Conservation (phyloP, 2,888 invertebrate genomes). For the Odontomyia ornata region DNA sequence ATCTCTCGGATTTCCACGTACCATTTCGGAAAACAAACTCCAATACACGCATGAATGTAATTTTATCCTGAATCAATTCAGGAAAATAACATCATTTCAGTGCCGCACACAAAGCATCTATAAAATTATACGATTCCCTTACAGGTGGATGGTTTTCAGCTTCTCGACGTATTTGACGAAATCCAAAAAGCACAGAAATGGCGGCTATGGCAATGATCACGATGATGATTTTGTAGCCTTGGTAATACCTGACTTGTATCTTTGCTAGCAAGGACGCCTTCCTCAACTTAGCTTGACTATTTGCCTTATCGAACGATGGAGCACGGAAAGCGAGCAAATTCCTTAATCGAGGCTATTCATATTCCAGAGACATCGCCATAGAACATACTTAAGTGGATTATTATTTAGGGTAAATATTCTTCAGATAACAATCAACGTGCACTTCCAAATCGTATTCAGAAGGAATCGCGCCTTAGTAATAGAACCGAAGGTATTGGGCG, state of each 20-base stretch:
- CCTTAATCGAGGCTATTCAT: slow-evolving; percentile 45
- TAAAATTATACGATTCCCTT: slow-evolving; percentile 42
- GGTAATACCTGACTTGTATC: slow-evolving; percentile 23
- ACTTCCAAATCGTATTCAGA: slow-evolving; percentile 8
- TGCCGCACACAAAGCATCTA: slow-evolving; percentile 30
- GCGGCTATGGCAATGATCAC: neutral
- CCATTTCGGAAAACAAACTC: neutral
- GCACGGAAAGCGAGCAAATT: neutral
- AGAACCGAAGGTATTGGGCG: neutral
- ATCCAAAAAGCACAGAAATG: slow-evolving; percentile 2
- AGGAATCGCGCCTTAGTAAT: neutral
- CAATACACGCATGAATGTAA: slow-evolving; percentile 5
- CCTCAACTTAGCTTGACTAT: neutral
- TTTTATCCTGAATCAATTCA: slow-evolving; percentile 28
- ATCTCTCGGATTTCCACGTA: no score
- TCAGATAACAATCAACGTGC: slow-evolving; percentile 45
- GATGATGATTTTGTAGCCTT: slow-evolving; percentile 29
- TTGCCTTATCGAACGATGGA: neutral
- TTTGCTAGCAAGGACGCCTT: neutral
- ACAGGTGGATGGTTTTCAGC: slow-evolving; percentile 21
- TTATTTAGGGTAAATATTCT: slow-evolving; percentile 45
- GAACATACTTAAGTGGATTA: slow-evolving; percentile 47
- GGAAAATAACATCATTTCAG: slow-evolving; percentile 41
- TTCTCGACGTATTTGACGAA: neutral
- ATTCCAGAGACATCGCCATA: slow-evolving; percentile 44